Evolutionary conservation across 2,888 invertebrate species (phyloP).

Genomic region (Blera fallax): DNA sequence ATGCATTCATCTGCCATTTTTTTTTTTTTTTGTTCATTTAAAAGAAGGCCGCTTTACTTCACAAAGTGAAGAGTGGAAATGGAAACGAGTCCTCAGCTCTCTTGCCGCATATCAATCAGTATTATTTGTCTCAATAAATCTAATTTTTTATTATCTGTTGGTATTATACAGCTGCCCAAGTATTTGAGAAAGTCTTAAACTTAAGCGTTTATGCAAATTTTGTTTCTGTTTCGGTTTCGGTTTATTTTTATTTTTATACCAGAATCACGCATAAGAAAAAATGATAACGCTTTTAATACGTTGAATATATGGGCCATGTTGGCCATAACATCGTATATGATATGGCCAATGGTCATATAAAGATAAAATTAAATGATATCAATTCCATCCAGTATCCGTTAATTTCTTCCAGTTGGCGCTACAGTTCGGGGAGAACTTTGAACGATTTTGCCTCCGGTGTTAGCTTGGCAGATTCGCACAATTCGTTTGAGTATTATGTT

Average conservation of each 20-base stretch:
- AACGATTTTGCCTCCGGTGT: too few relatives aligned
- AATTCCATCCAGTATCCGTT: conserved; percentile 38
- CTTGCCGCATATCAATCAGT: conserved; percentile 65
- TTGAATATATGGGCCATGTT: conserved; percentile 55
- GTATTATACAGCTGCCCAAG: conserved; percentile 32
- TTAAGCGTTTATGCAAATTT: conserved; percentile 57
- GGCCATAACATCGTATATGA: conserved; percentile 57
- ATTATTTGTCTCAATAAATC: conserved; percentile 66
- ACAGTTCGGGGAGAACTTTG: too few relatives aligned
- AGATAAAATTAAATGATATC: conserved; percentile 57
- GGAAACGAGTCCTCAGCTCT: conserved; percentile 12
- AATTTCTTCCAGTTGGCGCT: conserved; percentile 30
- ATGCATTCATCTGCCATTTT: conserved; percentile 9
- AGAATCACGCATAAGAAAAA: conserved; percentile 21
- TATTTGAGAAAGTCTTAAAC: conserved; percentile 12
- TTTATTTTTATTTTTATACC: background rate
- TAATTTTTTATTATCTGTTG: conserved; percentile 60
- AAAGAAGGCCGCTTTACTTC: background rate
- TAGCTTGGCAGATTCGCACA: too few relatives aligned
- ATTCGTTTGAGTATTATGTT: too few relatives aligned
- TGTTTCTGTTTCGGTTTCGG: background rate
- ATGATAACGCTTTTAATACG: conserved; percentile 51
- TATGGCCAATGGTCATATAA: conserved; percentile 47
- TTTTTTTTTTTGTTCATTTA: background rate
- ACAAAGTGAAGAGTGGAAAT: background rate